Evolutionary conservation across 2,888 invertebrate genomes (phyloP), one percentile per base, ranked within the genome.

Genomic region (Drosophila trichaetosa): DNA sequence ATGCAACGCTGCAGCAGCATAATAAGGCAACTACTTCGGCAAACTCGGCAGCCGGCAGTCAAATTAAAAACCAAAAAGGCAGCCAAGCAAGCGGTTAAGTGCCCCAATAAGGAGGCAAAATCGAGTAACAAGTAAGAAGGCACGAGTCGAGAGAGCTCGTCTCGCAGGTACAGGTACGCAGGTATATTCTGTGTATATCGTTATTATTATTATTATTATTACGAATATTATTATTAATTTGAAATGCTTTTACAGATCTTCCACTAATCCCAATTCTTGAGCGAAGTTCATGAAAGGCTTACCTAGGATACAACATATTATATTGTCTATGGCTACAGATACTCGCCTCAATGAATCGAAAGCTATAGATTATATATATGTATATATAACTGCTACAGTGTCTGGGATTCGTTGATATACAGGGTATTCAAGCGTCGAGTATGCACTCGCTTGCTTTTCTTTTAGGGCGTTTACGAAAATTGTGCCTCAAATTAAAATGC

Each of bases 401-500:
- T 38, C 21, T 46, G 46, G 16, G 11, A 2, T 11, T 24, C 21
- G 7, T 13, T 24, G 2, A 11, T 16, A 11, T 46, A 63, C 11
- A 64, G 73, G 27, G 59, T 52, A 73, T 57, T 7, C n/a, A 21
- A 21, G 8, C 16, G 34, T 38, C n/a, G n/a, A n/a, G 56, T 10
- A 21, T 29, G n/a, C n/a, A n/a, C n/a, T n/a, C n/a, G n/a, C 7
- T 52, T 52, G 31, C 33, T 42, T 46, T 27, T 16, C 21, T 31
- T 57, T 61, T 57, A 49, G 51, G 33, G 21, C 75, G 71, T 60
- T 75, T 72, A 72, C 36, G 64, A 75, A 72, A 79, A 79, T 72
- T 60, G 62, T 64, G 29, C 33, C 56, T n/a, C 53, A 73, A 73
- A 79, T 81, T 79, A 72, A 85, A 83, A 85, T 80, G 65, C 67